A percentile compares a stretch with the other conserved stretches of the same genome.
phyloP scores from a whole-genome alignment of 1,140 invertebrate species.

The Drosophila tani region DNA sequence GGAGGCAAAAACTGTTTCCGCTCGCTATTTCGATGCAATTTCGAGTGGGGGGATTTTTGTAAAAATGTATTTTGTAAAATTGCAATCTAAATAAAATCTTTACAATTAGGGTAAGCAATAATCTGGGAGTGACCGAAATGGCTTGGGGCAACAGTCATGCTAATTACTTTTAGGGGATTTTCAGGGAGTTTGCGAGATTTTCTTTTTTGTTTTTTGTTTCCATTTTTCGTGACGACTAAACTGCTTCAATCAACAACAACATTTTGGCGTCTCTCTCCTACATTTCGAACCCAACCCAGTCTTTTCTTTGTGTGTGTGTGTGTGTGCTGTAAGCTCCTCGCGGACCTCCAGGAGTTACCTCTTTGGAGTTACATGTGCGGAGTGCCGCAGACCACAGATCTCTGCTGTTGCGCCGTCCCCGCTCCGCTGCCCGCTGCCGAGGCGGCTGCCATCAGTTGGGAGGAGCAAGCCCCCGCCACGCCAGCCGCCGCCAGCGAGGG shows the following conservation, averaged over 20 bases:
- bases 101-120: conserved; percentile 3
- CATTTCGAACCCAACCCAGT: conserved; percentile 38
- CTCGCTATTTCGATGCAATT: conserved; percentile 12
- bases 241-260: conserved; percentile 79
- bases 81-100: conserved; percentile 20
- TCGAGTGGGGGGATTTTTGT: neutral
- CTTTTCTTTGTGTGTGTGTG: conserved; percentile 43
- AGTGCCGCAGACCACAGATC: conserved; percentile 80
- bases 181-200: conserved; percentile 32
- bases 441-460: conserved; percentile 76
- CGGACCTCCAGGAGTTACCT: conserved; percentile 26
- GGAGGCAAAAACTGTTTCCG: conserved; percentile 10
- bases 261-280: conserved; percentile 73
- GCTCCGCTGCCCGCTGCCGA: conserved; percentile 73
- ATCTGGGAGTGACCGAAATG: conserved; percentile 2
- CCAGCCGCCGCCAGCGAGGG: conserved; percentile 76
- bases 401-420: conserved; percentile 70
- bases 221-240: conserved; percentile 68
- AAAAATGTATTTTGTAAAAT: conserved; percentile 38
- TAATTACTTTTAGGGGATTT: conserved; percentile 28
- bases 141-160: conserved; percentile 20
- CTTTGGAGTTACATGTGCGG: conserved; percentile 75
- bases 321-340: conserved; percentile 20
- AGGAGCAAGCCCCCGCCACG: conserved; percentile 77
- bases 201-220: conserved; percentile 38